A percentile compares a stretch with the other conserved stretches of the same genome.
Evolutionary conservation across 30 jellyfish, hydroid and myxozoan species (phyloP).

Genomic region (Aurelia aurita): DNA sequence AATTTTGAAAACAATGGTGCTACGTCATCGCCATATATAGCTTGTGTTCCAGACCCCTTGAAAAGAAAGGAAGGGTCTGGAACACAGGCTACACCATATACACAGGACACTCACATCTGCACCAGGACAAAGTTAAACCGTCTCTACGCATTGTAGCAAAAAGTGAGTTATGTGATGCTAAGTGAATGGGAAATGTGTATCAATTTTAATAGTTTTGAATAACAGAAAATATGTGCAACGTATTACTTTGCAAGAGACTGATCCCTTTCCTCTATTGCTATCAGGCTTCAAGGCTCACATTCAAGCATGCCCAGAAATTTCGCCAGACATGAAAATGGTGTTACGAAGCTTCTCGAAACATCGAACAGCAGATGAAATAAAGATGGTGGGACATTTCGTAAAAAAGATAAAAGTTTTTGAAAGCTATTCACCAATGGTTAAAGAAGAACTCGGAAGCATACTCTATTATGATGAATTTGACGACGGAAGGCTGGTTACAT

Average conservation of each 20-base stretch:
- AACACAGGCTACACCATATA: too few species aligned
- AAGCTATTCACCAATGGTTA: slow-evolving; percentile 67
- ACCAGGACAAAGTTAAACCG: too few species aligned
- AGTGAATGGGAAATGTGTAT: neutral
- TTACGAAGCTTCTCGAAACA: slow-evolving; percentile 49
- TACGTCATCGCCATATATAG: too few species aligned
- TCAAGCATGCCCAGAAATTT: slow-evolving; percentile 75
- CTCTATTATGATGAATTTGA: slow-evolving; percentile 79
- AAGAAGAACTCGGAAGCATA: slow-evolving; percentile 82
- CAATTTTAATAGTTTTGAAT: neutral
- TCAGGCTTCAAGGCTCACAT: slow-evolving; percentile 81
- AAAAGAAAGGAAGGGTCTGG: too few species aligned
- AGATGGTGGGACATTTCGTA: slow-evolving; percentile 48
- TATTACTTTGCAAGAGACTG: neutral
- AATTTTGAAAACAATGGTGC: too few species aligned
- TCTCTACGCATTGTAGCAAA: too few species aligned
- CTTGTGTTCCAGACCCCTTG: too few species aligned
- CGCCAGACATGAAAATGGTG: slow-evolving; percentile 48
- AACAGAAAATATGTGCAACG: neutral
- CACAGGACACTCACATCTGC: too few species aligned
- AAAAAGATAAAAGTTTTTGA: slow-evolving; percentile 72
- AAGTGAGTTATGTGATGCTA: too few species aligned
- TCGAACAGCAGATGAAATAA: slow-evolving; percentile 72
- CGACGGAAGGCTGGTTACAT: slow-evolving; percentile 73
- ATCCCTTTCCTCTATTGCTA: neutral